phyloP scores from a whole-genome alignment of 2,113 vertebrate genomes.

The Cinclus mexicanus region DNA sequence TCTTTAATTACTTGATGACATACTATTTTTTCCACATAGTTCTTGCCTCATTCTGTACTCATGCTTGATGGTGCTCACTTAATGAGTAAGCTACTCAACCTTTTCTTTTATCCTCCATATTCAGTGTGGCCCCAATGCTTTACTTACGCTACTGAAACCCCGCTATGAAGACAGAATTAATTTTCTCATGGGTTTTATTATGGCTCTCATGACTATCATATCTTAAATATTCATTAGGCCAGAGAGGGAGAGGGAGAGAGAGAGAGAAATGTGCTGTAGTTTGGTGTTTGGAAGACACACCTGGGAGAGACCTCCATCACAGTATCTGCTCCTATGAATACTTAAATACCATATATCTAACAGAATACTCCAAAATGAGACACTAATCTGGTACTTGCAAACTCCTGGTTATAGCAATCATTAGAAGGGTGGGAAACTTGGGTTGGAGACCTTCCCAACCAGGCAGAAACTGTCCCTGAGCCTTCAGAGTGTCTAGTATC shows the following conservation, averaged over 20 bases:
- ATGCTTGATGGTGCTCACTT: conserved; percentile 10
- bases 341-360: not conserved
- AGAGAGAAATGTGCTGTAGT: not conserved
- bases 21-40: conserved; percentile 21
- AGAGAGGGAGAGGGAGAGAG: not conserved
- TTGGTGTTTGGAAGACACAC: conserved; percentile 4
- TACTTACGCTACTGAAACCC: conserved; percentile 24
- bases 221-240: conserved; percentile 50
- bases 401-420: not conserved
- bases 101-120: conserved; percentile 31
- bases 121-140: not conserved
- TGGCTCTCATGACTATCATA: not conserved
- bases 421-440: not conserved
- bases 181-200: conserved; percentile 37
- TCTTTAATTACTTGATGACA: conserved; percentile 54
- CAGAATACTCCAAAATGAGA: not conserved
- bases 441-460: not conserved
- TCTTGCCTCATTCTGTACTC: not conserved
- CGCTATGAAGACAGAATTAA: conserved; percentile 1
- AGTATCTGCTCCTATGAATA: not conserved
- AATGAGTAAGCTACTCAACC: conserved; percentile 45
- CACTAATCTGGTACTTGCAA: not conserved
- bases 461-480: not conserved
- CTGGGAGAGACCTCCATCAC: conserved; percentile 17
- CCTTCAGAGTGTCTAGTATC: not conserved